Conservation (phyloP, 37 sponge, comb jelly and placozoan genomes). For the Spongilla lacustris region DNA sequence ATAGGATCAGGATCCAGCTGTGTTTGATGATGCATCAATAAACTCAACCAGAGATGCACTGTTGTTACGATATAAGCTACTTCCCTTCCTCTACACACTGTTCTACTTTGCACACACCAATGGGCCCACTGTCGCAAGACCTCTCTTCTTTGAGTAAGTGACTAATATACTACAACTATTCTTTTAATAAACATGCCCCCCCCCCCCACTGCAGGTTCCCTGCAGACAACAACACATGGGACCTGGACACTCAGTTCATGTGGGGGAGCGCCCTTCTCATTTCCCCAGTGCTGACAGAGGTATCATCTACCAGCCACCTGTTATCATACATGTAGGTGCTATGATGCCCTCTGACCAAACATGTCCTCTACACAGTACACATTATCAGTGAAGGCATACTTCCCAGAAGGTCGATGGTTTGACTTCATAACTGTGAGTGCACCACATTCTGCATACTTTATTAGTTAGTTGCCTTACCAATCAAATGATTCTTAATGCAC, state of each 20-base stretch:
- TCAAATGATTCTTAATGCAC: too few species aligned
- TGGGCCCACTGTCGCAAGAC: conserved; percentile 72
- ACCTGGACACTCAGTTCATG: conserved; percentile 73
- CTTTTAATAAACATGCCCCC: background rate
- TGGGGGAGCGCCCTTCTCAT: conserved; percentile 69
- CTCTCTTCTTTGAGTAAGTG: conserved; percentile 78
- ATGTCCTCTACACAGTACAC: conserved; percentile 6
- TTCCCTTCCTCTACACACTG: conserved; percentile 89
- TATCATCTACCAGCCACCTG: background rate
- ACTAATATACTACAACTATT: too few species aligned
- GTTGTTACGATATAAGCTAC: conserved; percentile 58
- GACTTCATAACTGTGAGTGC: conserved; percentile 32
- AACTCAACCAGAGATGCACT: conserved; percentile 34
- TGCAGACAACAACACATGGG: conserved; percentile 41
- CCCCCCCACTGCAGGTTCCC: conserved; percentile 69
- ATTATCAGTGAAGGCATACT: conserved; percentile 43
- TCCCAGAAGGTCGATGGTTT: conserved; percentile 68
- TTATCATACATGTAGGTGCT: too few species aligned
- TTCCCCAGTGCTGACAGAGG: conserved; percentile 65
- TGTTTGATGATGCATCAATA: conserved; percentile 30
- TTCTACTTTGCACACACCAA: conserved; percentile 76
- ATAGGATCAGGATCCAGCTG: conserved; percentile 79
- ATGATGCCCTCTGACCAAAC: too few species aligned
- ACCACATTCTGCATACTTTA: too few species aligned
- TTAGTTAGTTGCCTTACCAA: too few species aligned